A percentile compares a stretch with the other conserved stretches of the same genome.
Conservation (phyloP, 2,888 invertebrate species). For the Seira sanloemensis region DNA sequence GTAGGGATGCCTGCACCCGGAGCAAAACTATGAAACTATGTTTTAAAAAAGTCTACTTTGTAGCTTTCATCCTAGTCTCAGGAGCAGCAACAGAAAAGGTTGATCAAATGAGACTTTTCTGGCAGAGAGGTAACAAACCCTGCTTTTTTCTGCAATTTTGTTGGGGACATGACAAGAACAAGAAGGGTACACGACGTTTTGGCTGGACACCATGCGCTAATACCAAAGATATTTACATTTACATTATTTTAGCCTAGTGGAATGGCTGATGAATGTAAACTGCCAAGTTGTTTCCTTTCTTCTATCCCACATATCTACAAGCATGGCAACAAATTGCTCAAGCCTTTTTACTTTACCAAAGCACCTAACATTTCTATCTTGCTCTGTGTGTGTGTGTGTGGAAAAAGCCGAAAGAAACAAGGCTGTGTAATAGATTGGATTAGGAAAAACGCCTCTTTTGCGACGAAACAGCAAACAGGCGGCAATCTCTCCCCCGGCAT, state of each 20-base stretch:
- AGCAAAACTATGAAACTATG: no score
- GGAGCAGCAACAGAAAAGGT: neutral
- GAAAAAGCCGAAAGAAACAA: no score
- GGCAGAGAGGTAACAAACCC: neutral
- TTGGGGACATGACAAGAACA: slow-evolving; percentile 35
- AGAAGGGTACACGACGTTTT: slow-evolving; percentile 37
- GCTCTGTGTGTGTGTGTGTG: no score
- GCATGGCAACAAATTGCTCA: neutral
- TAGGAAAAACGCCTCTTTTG: neutral
- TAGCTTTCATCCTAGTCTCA: neutral
- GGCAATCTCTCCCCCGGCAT: neutral
- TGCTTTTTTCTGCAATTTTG: neutral
- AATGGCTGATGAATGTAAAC: neutral
- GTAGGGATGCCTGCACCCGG: neutral
- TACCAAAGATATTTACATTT: neutral
- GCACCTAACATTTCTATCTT: no score
- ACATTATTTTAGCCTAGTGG: neutral
- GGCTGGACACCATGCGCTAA: slow-evolving; percentile 40
- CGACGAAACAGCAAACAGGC: no score
- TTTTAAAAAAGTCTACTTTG: no score
- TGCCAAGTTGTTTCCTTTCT: neutral
- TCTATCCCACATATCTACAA: neutral
- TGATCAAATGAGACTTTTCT: neutral
- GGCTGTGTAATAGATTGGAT: no score
- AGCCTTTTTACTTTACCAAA: no score